Evolutionary conservation across 2,888 invertebrate species (phyloP), one percentile per base, ranked within the genome.

Genomic region (Encarsia formosa): DNA sequence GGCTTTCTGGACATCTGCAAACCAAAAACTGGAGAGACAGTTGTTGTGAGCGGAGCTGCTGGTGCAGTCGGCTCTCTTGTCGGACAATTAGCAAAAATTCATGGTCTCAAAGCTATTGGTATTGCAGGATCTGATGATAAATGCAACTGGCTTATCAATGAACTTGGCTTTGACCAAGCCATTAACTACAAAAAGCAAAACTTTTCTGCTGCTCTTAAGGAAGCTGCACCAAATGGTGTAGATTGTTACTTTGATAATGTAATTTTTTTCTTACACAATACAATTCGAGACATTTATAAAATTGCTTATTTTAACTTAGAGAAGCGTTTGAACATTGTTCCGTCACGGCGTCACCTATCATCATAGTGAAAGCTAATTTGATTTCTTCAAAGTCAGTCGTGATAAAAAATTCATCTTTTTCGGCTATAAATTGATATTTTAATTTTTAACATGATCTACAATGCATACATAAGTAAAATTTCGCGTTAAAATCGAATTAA

Each of bases 241-340:
- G 87, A 88, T 65, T 84, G 86, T 64, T 88, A 85, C 65, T 88
- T 88, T 65, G 88, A 88, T 67, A 88, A 88, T 70, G 88, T 88
- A 74, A 68, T n/a, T n/a, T n/a, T n/a, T n/a, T n/a, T n/a, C n/a
- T n/a, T n/a, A n/a, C n/a, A n/a, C n/a, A n/a, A n/a, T n/a, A n/a
- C n/a, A n/a, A n/a, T n/a, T n/a, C n/a, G n/a, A n/a, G n/a, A n/a
- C n/a, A n/a, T n/a, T n/a, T n/a, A n/a, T n/a, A n/a, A n/a, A n/a
- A n/a, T n/a, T n/a, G n/a, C n/a, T n/a, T n/a, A n/a, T n/a, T n/a
- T n/a, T n/a, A n/a, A n/a, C n/a, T n/a, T n/a, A n/a, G n/a, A n/a
- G n/a, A n/a, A n/a, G n/a, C n/a, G n/a, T n/a, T n/a, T n/a, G n/a
- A n/a, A n/a, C n/a, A n/a, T n/a, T n/a, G n/a, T n/a, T n/a, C n/a